A percentile compares a stretch with the other conserved stretches of the same genome.
These are phyloP conservation scores for Pseudoatta argentina DNA, from an alignment of 1,140 invertebrate species.

Conservation along the genomic window DNA sequence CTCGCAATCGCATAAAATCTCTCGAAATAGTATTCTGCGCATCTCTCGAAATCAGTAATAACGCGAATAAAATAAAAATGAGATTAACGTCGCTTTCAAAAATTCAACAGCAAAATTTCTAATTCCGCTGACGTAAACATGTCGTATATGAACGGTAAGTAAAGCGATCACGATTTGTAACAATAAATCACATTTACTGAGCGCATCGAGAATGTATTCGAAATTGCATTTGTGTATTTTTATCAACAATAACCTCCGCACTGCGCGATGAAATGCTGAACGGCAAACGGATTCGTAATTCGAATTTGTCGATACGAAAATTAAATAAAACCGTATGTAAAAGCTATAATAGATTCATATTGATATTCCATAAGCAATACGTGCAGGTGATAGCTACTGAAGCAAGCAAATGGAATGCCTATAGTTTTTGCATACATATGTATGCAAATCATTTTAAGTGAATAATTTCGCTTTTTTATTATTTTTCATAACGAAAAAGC, in stretches of 20 bases:
- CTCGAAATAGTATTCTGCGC: neutral
- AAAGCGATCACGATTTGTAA: slow-evolving; percentile 19
- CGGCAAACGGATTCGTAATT: slow-evolving; percentile 39
- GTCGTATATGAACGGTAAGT: slow-evolving; percentile 11
- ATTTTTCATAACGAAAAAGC: neutral
- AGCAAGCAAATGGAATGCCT: neutral
- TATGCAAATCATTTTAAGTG: slow-evolving; percentile 1
- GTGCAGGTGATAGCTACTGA: slow-evolving; percentile 1
- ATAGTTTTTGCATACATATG: neutral
- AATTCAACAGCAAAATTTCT: slow-evolving; percentile 7
- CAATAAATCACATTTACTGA: slow-evolving; percentile 42
- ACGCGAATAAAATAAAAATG: slow-evolving; percentile 20
- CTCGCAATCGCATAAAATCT: neutral
- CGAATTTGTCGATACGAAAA: slow-evolving; percentile 27
- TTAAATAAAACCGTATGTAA: slow-evolving; percentile 44
- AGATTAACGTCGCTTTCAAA: slow-evolving; percentile 23
- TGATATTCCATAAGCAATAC: slow-evolving; percentile 29
- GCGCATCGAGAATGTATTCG: slow-evolving; percentile 32
- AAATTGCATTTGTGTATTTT: slow-evolving; percentile 31
- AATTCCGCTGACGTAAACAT: slow-evolving; percentile 15
- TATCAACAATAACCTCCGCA: slow-evolving; percentile 33
- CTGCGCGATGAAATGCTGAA: slow-evolving; percentile 26
- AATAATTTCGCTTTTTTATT: neutral
- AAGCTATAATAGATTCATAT: slow-evolving; percentile 29
- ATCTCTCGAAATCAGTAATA: neutral